A percentile compares a stretch with the other conserved stretches of the same genome.
phyloP scores from a whole-genome alignment of 2,113 vertebrate genomes.

The Ibidorhyncha struthersii region DNA sequence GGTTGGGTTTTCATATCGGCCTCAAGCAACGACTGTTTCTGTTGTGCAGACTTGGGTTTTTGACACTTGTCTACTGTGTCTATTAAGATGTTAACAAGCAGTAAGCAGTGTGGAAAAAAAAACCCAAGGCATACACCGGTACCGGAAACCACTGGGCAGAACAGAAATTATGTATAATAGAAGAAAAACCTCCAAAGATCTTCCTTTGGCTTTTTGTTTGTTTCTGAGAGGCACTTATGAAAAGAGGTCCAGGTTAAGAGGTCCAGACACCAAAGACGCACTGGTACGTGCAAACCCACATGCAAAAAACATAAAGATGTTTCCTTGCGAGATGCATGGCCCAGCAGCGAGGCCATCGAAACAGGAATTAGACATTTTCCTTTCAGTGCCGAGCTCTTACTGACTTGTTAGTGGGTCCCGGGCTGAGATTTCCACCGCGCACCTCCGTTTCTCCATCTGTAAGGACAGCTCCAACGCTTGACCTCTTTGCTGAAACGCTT shows the following conservation, averaged over 20 bases:
- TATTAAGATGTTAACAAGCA: neutral
- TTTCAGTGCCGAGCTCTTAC: neutral
- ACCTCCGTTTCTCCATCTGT: neutral
- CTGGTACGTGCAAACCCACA: neutral
- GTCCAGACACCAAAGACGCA: neutral
- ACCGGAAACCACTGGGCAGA: neutral
- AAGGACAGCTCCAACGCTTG: neutral
- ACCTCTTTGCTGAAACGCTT: neutral
- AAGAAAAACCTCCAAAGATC: neutral
- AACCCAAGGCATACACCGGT: neutral
- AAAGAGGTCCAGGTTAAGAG: neutral
- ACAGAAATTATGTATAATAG: neutral
- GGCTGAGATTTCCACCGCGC: neutral
- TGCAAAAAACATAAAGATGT: neutral
- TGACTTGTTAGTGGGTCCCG: neutral
- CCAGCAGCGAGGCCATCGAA: no score
- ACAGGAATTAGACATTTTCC: neutral
- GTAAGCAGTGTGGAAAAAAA: neutral
- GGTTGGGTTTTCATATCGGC: neutral
- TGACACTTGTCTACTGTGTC: neutral
- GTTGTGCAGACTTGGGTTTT: neutral
- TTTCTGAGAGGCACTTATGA: neutral
- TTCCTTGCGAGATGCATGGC: neutral
- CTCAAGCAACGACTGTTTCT: neutral
- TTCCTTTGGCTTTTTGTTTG: neutral